Evolutionary conservation across 2,888 invertebrate species (phyloP), one percentile per base, ranked within the genome.

Genomic region (Dioctria rufipes): DNA sequence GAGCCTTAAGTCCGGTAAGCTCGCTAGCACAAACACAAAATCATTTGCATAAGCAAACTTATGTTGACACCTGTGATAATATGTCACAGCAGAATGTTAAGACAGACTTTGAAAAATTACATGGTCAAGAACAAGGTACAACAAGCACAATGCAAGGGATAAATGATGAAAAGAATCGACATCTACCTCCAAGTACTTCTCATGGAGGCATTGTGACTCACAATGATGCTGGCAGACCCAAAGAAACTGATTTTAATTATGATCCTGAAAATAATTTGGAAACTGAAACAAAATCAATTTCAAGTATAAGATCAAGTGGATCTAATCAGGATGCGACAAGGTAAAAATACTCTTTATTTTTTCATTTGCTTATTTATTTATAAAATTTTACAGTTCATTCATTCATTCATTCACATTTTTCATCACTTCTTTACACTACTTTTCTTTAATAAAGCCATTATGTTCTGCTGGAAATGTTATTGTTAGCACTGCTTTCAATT

Each of bases 221-320:
- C 61, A 75, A 49, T 13, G 43, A 67, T 51, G 40, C 84, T 83
- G 81, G 82, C 78, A 66, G 88, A 84, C 85, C 87, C 83, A 93
- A 93, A 85, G 94, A 94, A 88, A 94, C 81, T 40, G 82, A 94
- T 89, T 94, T 93, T 87, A 95, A 94, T 88, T 97, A 96, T 89
- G 97, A 96, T 89, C 92, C 96, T 85, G 97, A 97, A 87, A 69
- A 69, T 58, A 96, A 96, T 89, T 94, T 96, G 83, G 97, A 97
- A 89, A 95, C 96, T 82, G 97, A 97, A 90, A 97, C 97, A 4
- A 94, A 96, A 85, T 96, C 96, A 84, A 95, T 95, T 83, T 95
- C 95, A 88, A 95, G 95, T 88, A 92, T 94, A 79, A 94, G 94
- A 86, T 93, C 94, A 85, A 93, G 93, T 83, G 93, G 94, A 85